Conservation (phyloP, 2,113 vertebrate genomes). For the Leuciscus idus region DNA sequence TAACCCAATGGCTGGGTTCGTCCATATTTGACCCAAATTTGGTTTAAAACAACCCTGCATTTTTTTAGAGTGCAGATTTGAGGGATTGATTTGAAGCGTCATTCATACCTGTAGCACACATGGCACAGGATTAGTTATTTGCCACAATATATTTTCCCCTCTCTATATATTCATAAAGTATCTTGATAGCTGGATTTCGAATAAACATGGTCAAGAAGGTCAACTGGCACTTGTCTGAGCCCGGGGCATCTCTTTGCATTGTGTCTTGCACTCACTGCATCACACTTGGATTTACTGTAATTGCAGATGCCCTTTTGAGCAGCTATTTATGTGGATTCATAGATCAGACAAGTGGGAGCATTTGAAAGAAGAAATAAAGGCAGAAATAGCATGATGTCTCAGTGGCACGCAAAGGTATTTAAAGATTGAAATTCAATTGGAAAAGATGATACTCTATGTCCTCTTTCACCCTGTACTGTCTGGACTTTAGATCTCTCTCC, state of each 20-base stretch:
- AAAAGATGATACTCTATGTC: conserved; percentile 33
- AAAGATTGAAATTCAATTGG: conserved; percentile 43
- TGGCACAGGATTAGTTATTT: neutral
- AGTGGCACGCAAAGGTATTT: conserved; percentile 14
- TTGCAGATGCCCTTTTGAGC: conserved; percentile 14
- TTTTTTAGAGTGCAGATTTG: neutral
- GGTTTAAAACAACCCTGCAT: too few species aligned
- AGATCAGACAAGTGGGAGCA: conserved; percentile 11
- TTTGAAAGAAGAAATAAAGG: conserved; percentile 5
- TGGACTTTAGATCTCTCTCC: conserved; percentile 18
- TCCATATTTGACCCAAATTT: too few species aligned
- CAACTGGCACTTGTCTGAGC: neutral
- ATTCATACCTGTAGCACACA: neutral
- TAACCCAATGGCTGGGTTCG: too few species aligned
- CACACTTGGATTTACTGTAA: neutral
- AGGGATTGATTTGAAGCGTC: neutral
- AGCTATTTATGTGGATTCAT: conserved; percentile 7
- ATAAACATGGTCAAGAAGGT: conserved; percentile 18
- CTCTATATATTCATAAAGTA: neutral
- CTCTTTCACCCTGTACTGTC: conserved; percentile 34
- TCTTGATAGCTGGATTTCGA: conserved; percentile 3
- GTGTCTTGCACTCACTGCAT: neutral
- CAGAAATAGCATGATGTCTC: neutral
- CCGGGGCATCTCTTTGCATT: conserved; percentile 4
- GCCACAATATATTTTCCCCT: neutral